These are phyloP conservation scores for Lingula anatina DNA, from an alignment of 2,888 invertebrate genomes.

Conservation along the genomic window DNA sequence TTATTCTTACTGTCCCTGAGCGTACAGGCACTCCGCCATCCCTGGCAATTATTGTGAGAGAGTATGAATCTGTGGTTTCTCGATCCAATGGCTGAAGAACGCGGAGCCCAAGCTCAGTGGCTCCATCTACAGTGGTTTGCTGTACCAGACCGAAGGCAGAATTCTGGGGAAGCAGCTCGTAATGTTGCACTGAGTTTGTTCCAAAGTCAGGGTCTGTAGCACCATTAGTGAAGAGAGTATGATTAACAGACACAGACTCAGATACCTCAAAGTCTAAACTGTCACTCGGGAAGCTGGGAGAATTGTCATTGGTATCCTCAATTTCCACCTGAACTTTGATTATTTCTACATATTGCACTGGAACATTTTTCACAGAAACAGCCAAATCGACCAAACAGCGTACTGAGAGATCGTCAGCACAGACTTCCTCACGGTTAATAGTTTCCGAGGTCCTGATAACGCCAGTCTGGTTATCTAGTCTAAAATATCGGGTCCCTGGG, in stretches of 20 bases:
- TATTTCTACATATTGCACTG: slow-evolving; percentile 14
- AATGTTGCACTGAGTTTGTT: slow-evolving; percentile 20
- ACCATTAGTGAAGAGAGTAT: slow-evolving; percentile 17
- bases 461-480: slow-evolving; percentile 23
- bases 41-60: slow-evolving; percentile 26
- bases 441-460: slow-evolving; percentile 18
- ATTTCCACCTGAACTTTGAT: slow-evolving; percentile 31
- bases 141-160: slow-evolving; percentile 22
- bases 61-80: slow-evolving; percentile 23
- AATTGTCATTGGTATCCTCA: slow-evolving; percentile 42
- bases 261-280: slow-evolving; percentile 18
- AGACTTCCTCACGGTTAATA: slow-evolving; percentile 30
- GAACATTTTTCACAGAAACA: slow-evolving; percentile 19
- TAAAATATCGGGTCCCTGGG: slow-evolving; percentile 17
- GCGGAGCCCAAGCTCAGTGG: slow-evolving; percentile 28
- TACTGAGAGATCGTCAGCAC: too few relatives aligned
- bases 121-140: slow-evolving; percentile 16
- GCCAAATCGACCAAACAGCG: slow-evolving; percentile 26
- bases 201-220: slow-evolving; percentile 27
- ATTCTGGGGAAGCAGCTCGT: slow-evolving; percentile 17
- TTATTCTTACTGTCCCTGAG: slow-evolving; percentile 26
- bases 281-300: slow-evolving; percentile 26
- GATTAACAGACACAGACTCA: slow-evolving; percentile 18
- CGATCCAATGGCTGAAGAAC: slow-evolving; percentile 26
- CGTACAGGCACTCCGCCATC: slow-evolving; percentile 33